Evolutionary conservation across 2,888 invertebrate species (phyloP).

Genomic region (Liposcelis brunnea): DNA sequence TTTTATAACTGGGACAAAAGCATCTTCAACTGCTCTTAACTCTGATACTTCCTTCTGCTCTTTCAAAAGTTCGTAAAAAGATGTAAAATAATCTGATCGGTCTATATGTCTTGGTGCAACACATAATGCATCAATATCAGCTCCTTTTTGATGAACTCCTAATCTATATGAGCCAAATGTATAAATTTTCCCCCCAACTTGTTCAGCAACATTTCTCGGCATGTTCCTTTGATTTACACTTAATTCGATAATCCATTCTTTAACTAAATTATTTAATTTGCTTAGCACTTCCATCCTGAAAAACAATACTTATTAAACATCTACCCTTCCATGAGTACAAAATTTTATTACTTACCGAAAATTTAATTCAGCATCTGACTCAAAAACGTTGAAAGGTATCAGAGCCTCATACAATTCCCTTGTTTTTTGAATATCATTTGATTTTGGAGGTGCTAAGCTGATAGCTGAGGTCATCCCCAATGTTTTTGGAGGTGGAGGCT

Average conservation of each 20-base stretch:
- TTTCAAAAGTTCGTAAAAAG: conserved; percentile 82
- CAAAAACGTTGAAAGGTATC: conserved; percentile 73
- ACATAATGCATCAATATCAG: conserved; percentile 97
- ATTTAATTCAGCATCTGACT: conserved; percentile 74
- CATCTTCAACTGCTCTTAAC: conserved; percentile 85
- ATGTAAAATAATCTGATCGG: conserved; percentile 84
- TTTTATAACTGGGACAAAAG: conserved; percentile 97
- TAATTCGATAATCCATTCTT: conserved; percentile 85
- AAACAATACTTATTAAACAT: conserved; percentile 12
- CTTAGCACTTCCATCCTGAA: conserved; percentile 37
- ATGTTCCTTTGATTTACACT: conserved; percentile 70
- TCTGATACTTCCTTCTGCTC: conserved; percentile 72
- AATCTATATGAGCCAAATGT: conserved; percentile 97
- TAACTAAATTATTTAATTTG: conserved; percentile 76
- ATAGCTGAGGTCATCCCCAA: conserved; percentile 92
- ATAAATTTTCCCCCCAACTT: conserved; percentile 93
- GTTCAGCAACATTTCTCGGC: conserved; percentile 76
- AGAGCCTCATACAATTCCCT: conserved; percentile 60
- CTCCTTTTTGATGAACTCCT: conserved; percentile 92
- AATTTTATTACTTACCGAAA: conserved; percentile 39
- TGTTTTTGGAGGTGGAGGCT: conserved; percentile 33
- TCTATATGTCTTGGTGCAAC: conserved; percentile 94
- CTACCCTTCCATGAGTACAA: background rate
- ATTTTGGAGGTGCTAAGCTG: conserved; percentile 69
- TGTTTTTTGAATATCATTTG: conserved; percentile 55